Evolutionary conservation across 2,113 vertebrate species (phyloP).

Genomic region (Heloderma charlesbogerti): DNA sequence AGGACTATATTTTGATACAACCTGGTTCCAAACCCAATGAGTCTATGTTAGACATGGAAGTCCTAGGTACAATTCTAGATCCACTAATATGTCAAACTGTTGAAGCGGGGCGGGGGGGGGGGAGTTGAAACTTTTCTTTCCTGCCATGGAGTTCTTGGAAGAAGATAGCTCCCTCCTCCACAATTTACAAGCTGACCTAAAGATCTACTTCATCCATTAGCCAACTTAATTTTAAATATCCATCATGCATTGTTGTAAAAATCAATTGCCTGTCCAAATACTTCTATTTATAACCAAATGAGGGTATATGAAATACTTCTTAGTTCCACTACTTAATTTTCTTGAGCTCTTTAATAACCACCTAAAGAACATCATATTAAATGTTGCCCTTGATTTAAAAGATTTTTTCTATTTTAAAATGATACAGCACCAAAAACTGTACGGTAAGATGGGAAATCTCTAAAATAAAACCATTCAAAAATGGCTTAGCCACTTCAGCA

Average conservation of each 20-base stretch:
- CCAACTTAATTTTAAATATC: neutral
- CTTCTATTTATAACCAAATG: conserved; percentile 10
- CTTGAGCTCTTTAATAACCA: neutral
- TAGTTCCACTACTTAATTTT: conserved; percentile 11
- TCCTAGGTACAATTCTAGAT: neutral
- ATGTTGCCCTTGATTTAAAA: conserved; percentile 19
- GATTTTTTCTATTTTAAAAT: neutral
- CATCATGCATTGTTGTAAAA: neutral
- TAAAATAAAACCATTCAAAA: neutral
- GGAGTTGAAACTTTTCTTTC: neutral
- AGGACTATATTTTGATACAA: neutral
- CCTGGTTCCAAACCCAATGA: neutral
- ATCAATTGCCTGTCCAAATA: conserved; percentile 11
- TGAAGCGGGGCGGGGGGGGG: too few relatives aligned
- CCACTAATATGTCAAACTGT: neutral
- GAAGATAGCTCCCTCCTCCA: neutral
- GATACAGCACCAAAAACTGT: neutral
- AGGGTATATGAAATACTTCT: neutral
- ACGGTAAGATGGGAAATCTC: neutral
- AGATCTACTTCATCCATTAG: neutral
- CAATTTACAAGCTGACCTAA: neutral
- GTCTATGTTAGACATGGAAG: neutral
- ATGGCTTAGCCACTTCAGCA: conserved; percentile 5
- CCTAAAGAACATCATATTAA: conserved; percentile 11
- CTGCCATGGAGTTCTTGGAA: neutral